Conservation (phyloP, 92 coral and sea anemone species). For the Palythoa heliodiscus region DNA sequence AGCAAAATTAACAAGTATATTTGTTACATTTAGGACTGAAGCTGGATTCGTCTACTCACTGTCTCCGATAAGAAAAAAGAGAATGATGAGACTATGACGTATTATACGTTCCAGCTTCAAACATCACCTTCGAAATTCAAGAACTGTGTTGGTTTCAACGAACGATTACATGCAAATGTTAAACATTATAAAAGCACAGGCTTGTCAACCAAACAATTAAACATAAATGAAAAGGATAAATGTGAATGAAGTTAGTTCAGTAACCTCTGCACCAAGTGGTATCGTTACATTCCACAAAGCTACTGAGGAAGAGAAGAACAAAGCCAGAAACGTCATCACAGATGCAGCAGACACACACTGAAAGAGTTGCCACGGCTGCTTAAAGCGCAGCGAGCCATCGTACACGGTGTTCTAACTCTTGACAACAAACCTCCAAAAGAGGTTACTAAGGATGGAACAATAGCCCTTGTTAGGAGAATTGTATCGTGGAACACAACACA, state of each 20-base stretch:
- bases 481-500: not conserved
- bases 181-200: conserved; percentile 37
- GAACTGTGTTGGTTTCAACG: conserved; percentile 36
- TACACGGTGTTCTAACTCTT: not conserved
- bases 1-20: too few species aligned
- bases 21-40: too few species aligned
- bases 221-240: conserved; percentile 2
- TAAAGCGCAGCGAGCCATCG: not conserved
- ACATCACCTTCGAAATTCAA: conserved; percentile 12
- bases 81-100: too few species aligned
- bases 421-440: conserved; percentile 24
- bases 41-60: too few species aligned
- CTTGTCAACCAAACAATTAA: conserved; percentile 20
- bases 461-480: not conserved
- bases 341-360: conserved; percentile 8
- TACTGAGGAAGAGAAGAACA: conserved; percentile 6
- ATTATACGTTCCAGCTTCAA: too few species aligned
- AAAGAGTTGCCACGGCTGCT: conserved; percentile 10
- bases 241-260: conserved; percentile 12
- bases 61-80: too few species aligned
- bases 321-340: not conserved
- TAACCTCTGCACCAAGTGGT: not conserved
- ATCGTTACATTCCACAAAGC: conserved; percentile 14
- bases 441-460: not conserved
- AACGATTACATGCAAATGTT: conserved; percentile 24